A percentile compares a stretch with the other conserved stretches of the same genome.
Evolutionary conservation across 2,797 vertebrate genomes (phyloP).

Genomic region (Hoplostethus atlanticus): DNA sequence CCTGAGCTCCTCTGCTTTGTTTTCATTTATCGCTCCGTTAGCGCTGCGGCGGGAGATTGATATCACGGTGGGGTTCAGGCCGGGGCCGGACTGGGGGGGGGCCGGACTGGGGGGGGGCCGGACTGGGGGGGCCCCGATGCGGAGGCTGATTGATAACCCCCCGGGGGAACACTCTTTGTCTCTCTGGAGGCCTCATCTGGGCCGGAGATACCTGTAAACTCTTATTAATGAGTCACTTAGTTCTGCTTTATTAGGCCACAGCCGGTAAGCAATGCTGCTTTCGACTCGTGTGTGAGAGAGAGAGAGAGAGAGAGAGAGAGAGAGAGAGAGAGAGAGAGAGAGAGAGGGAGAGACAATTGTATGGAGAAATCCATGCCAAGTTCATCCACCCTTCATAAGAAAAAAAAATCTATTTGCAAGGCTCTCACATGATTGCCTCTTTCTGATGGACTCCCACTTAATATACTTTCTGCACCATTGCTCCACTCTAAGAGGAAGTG

Average conservation of each 20-base stretch:
- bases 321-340: too few relatives aligned
- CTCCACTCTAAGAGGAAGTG: background rate
- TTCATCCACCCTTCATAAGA: conserved; percentile 46
- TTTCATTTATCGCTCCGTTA: conserved; percentile 78
- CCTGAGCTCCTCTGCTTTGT: conserved; percentile 68
- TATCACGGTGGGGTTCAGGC: conserved; percentile 52
- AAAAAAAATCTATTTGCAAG: conserved; percentile 49
- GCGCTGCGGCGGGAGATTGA: conserved; percentile 56
- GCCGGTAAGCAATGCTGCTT: conserved; percentile 25
- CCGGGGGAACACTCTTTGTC: conserved; percentile 28
- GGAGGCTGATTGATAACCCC: conserved; percentile 62
- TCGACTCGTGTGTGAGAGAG: background rate
- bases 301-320: too few relatives aligned
- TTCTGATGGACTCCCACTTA: conserved; percentile 11
- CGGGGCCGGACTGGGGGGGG: conserved; percentile 3
- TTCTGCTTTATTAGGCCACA: conserved; percentile 75
- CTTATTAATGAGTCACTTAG: conserved; percentile 83
- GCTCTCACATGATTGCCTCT: conserved; percentile 38
- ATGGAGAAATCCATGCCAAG: conserved; percentile 42
- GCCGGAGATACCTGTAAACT: conserved; percentile 71
- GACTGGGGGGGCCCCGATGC: background rate
- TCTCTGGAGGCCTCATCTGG: conserved; percentile 47
- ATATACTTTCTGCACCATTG: background rate
- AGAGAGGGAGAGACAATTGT: background rate
- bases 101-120: background rate